A percentile compares a stretch with the other conserved stretches of the same genome.
Evolutionary conservation across 35 echinoderm and acorn worm genomes (phyloP).

Genomic region (Eucidaris tribuloides): DNA sequence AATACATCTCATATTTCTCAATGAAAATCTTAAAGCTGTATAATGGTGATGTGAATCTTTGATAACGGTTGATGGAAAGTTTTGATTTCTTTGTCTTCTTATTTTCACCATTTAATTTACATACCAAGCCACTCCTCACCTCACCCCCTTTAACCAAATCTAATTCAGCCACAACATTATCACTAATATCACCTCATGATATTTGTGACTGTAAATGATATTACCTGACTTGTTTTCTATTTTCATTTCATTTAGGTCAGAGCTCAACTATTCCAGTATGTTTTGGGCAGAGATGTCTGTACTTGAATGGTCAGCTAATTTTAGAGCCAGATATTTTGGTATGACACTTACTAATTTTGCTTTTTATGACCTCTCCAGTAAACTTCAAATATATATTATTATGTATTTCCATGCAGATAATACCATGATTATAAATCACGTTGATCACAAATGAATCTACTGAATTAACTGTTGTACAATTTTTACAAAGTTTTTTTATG

Average conservation of each 20-base stretch:
- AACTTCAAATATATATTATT: not conserved
- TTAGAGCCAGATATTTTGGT: constrained; percentile 50
- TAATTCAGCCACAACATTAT: not conserved
- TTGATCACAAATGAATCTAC: too few species aligned
- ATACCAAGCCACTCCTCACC: too few species aligned
- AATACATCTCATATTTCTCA: too few species aligned
- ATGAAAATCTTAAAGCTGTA: too few species aligned
- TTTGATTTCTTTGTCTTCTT: too few species aligned
- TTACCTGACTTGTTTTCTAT: not conserved
- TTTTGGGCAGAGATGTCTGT: constrained; percentile 22
- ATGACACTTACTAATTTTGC: not conserved
- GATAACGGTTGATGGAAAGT: too few species aligned
- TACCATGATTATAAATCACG: not conserved
- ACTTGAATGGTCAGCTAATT: constrained; percentile 24
- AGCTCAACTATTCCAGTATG: not conserved
- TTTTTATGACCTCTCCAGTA: not conserved
- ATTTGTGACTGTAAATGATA: not conserved
- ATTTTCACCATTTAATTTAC: too few species aligned
- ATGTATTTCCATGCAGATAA: not conserved
- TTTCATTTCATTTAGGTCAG: not conserved
- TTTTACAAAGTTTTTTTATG: too few species aligned
- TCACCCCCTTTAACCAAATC: too few species aligned
- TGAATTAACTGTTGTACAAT: too few species aligned
- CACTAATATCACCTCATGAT: not conserved
- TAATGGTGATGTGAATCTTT: too few species aligned